These are phyloP conservation scores for Ptyas mucosa DNA, from an alignment of 2,113 vertebrate species.

Conservation along the genomic window DNA sequence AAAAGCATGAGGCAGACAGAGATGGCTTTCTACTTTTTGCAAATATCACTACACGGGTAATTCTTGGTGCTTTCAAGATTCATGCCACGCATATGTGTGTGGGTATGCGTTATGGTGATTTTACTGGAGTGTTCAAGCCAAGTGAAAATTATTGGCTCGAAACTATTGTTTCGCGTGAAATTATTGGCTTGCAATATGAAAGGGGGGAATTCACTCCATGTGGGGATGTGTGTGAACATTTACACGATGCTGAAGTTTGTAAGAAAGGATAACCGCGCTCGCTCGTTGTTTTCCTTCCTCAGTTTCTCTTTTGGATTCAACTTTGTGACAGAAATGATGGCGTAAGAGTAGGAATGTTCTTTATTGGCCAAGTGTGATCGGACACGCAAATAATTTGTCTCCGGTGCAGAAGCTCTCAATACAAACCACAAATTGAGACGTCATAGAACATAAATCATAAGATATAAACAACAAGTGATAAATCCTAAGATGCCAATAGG, in stretches of 20 bases:
- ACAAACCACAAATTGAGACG: too few relatives aligned
- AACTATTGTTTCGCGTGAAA: neutral
- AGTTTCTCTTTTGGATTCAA: neutral
- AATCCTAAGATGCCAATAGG: too few relatives aligned
- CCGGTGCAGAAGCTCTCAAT: too few relatives aligned
- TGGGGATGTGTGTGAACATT: neutral
- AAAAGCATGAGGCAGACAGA: neutral
- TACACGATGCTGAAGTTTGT: neutral
- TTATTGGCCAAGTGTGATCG: too few relatives aligned
- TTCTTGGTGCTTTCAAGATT: neutral
- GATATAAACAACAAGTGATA: too few relatives aligned
- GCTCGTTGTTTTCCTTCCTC: neutral
- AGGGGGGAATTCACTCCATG: neutral
- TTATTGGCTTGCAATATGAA: too few relatives aligned
- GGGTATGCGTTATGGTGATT: neutral
- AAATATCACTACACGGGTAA: neutral
- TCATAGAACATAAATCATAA: too few relatives aligned
- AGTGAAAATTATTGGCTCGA: neutral
- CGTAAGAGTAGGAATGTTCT: too few relatives aligned
- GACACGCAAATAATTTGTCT: too few relatives aligned
- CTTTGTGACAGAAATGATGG: neutral
- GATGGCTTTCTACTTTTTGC: neutral
- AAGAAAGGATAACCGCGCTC: neutral
- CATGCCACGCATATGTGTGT: neutral
- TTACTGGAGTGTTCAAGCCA: neutral